A percentile compares a stretch with the other conserved stretches of the same genome.
Conservation (phyloP, 2,113 vertebrate genomes). For the Macroglossus sobrinus region DNA sequence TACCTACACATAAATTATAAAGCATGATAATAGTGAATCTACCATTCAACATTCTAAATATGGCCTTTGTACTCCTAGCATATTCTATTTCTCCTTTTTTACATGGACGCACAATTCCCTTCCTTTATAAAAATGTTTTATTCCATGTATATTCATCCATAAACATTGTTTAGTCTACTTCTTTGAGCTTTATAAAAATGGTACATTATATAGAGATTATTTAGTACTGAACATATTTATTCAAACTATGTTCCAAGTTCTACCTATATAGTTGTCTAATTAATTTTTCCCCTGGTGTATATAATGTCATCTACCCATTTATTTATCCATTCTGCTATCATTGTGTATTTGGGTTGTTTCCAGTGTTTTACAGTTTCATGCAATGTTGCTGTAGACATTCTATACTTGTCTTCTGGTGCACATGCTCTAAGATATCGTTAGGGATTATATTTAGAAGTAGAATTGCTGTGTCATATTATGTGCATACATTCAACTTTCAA, state of each 20-base stretch:
- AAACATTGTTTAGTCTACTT: background rate
- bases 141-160: background rate
- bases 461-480: background rate
- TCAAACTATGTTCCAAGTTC: background rate
- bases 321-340: background rate
- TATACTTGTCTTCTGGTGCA: background rate
- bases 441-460: background rate
- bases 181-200: background rate
- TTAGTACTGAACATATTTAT: background rate
- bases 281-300: background rate
- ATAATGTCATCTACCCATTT: background rate
- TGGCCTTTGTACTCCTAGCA: background rate
- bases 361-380: background rate
- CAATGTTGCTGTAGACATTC: background rate
- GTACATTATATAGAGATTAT: background rate
- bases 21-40: background rate
- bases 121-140: background rate
- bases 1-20: background rate
- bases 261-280: background rate
- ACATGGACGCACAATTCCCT: background rate
- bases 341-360: background rate
- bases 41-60: background rate
- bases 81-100: background rate
- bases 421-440: background rate
- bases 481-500: background rate